Base-by-base conservation (phyloP, 2,797 vertebrate genomes). In the Nannoperca australis region DNA sequence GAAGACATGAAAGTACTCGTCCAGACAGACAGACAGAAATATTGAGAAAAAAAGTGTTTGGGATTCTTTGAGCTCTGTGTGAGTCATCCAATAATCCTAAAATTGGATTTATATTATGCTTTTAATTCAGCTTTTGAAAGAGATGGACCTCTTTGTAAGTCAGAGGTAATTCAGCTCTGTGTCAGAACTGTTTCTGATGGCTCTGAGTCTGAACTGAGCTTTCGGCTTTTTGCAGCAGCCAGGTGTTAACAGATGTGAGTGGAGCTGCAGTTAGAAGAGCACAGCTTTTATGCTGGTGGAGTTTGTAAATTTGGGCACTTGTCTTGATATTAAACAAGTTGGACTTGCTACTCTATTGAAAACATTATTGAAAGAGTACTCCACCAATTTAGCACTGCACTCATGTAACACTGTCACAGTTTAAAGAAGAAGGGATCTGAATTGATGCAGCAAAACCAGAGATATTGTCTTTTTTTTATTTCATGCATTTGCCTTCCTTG, bases 101-200 rank as follows among this genome's bases (percentile, higher is more conserved):
- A 80, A 63, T 53, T 76, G 32, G 47, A 67, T 78, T 88, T 59
- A 24, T 62, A 44, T 78, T 74, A 61, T 73, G 51, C 54, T 60
- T 55, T 65, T 55, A 71, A 65, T 74, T 17, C 24, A 42, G 49
- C 17, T 50, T 71, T 83, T 79, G 17, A 73, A 70, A 84, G 49
- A 58, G 54, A 53, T 42, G 38, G 49, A 64, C 51, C 50, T 72
- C 76, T 75, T 79, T 76, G 40, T 63, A 51, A 64, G 49, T 83
- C 73, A 7, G 64, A 47, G 34, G 66, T 73, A 63, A 82, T 69
- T 82, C 42, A 70, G 40, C 51, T 67, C 38, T 55, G 14, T 75
- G 53, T 71, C 54, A 49, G 70, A 61, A 13, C 17, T n/a, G 47
- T 77, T 76, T 73, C 56, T 83, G 24, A 9, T 60, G 66, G 53